phyloP scores from a whole-genome alignment of 2,888 invertebrate species.

The Lepidonotus clava region DNA sequence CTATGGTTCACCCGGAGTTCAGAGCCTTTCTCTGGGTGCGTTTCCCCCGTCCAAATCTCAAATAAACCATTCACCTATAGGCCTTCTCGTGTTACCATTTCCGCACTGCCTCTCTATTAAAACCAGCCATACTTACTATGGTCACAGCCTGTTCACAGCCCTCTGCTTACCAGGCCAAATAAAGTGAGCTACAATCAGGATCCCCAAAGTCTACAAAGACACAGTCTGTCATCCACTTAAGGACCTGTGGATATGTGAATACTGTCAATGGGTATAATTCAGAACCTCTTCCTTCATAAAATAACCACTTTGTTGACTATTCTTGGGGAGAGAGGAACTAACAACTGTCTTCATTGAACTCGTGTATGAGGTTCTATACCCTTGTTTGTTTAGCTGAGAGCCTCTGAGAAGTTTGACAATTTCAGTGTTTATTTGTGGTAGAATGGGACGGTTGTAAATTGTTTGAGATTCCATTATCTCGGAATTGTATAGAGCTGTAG shows the following conservation, averaged over 20 bases:
- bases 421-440: no score
- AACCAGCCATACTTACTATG: background rate
- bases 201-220: background rate
- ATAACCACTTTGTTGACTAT: background rate
- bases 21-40: background rate
- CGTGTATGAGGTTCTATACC: no score
- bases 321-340: no score
- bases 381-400: no score
- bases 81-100: background rate
- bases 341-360: no score
- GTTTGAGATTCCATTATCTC: no score
- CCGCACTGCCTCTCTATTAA: background rate
- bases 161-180: background rate
- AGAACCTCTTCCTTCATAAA: background rate
- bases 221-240: background rate
- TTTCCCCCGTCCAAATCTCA: background rate
- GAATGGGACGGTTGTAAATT: no score
- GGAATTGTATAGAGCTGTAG: no score
- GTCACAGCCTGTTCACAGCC: background rate
- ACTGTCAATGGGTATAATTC: background rate
- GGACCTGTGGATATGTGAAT: background rate
- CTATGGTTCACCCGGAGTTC: constrained; percentile 5
- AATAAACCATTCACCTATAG: background rate
- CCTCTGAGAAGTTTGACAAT: no score
- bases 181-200: constrained; percentile 6